Percentiles rank a stretch among this genome's conserved stretches.
phyloP scores from a whole-genome alignment of 2,888 invertebrate genomes.

The Pollenia amentaria region DNA sequence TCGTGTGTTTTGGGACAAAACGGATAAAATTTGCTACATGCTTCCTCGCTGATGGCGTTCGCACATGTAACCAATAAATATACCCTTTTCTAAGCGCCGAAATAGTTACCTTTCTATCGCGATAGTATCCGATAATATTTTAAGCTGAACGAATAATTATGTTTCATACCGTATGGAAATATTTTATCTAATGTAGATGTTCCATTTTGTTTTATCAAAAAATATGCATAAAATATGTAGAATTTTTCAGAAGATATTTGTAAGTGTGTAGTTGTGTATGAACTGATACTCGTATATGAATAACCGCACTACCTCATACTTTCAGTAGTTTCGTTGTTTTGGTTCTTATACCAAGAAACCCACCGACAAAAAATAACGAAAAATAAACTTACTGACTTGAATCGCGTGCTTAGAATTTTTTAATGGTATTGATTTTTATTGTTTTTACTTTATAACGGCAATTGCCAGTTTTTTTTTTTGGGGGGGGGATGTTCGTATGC shows the following conservation, averaged over 20 bases:
- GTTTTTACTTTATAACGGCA: slow-evolving; percentile 41
- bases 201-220: slow-evolving; percentile 47
- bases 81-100: no score
- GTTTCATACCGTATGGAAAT: background rate
- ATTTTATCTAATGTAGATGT: background rate
- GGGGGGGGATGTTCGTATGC: background rate
- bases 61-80: no score
- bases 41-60: no score
- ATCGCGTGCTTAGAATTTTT: slow-evolving; percentile 72
- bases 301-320: background rate
- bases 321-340: slow-evolving; percentile 22
- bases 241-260: slow-evolving; percentile 14
- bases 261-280: background rate
- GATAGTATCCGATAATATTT: no score
- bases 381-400: slow-evolving; percentile 63
- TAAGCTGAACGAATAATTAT: background rate
- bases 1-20: no score
- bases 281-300: background rate
- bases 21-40: no score
- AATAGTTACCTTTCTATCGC: no score
- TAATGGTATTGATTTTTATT: slow-evolving; percentile 70
- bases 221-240: slow-evolving; percentile 39
- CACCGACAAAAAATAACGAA: slow-evolving; percentile 9
- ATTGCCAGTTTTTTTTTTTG: slow-evolving; percentile 30
- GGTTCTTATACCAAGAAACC: background rate